Percentiles rank a stretch among this genome's conserved stretches.
Conservation (phyloP, 2,113 vertebrate species). For the Pterocles burchelli region DNA sequence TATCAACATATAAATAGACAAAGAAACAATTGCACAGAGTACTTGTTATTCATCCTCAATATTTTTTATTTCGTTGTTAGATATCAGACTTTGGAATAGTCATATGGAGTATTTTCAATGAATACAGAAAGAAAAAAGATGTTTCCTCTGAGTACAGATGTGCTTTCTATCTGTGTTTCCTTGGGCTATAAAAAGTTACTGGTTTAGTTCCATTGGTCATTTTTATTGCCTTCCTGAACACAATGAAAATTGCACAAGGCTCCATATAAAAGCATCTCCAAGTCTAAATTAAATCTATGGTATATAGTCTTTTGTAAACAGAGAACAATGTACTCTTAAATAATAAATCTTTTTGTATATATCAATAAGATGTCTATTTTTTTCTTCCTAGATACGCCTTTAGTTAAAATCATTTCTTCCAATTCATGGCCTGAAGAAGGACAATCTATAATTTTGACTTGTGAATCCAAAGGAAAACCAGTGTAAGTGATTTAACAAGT, state of each 20-base stretch:
- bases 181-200: not conserved
- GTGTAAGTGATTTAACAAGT: constrained; percentile 86
- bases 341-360: constrained; percentile 32
- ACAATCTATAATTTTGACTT: constrained; percentile 94
- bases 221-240: constrained; percentile 33
- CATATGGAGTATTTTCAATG: not conserved
- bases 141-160: not conserved
- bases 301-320: not conserved
- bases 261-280: constrained; percentile 15
- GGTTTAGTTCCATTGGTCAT: not conserved
- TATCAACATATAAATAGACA: constrained; percentile 68
- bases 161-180: not conserved
- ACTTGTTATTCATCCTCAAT: constrained; percentile 59
- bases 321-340: not conserved
- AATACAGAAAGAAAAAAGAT: not conserved
- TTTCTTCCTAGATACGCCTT: constrained; percentile 88
- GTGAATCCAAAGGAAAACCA: constrained; percentile 96
- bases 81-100: constrained; percentile 22
- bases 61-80: constrained; percentile 48
- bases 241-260: not conserved
- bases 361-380: constrained; percentile 59
- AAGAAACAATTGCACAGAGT: constrained; percentile 61
- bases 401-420: constrained; percentile 90
- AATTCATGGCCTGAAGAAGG: constrained; percentile 94
- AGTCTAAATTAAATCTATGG: not conserved